Evolutionary conservation across 1,140 invertebrate genomes (phyloP), one percentile per base, ranked within the genome.

Genomic region (Nephotettix cincticeps): DNA sequence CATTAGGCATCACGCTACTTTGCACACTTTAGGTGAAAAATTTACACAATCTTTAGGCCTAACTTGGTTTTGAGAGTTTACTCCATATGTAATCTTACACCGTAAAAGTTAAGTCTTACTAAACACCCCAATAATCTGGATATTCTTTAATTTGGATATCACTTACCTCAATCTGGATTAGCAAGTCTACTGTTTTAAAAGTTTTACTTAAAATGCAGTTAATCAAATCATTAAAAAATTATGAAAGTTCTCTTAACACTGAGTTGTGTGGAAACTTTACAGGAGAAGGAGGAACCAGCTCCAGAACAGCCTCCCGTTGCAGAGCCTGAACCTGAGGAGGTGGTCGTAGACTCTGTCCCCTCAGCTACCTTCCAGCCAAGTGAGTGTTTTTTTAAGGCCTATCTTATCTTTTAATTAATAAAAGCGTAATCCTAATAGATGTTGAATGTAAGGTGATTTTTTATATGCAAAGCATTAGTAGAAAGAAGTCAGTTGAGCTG

Each of bases 131-230:
- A 36, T 14, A 36, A 6, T 36, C 14, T 14, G 32, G 32, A 14
- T 6, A 36, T 6, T 36, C 14, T 36, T 36, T 14, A 36, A 36
- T 36, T 14, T 36, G 4, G 32, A 6, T 36, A 36, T n/a, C 32
- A 36, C 32, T 6, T 6, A 36, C 32, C 32, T 36, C 14, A 6
- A 14, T 36, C 14, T 36, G 32, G 32, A 6, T 4, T 36, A 4
- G 14, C 32, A 4, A 6, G 32, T 36, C 32, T 36, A 36, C 14
- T 36, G n/a, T n/a, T 96, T 32, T 93, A 92, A 72, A 87, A 91
- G 74, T 86, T 94, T 32, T n/a, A n/a, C n/a, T n/a, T n/a, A n/a
- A n/a, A 36, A 36, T 6, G 4, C 32, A 36, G 14, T 36, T 6
- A 36, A 36, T 4, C 32, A 36, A 36, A 6, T 36, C 32, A 36